Conservation (phyloP, 2,888 invertebrate species). For the Hirtodrosophila trivittata region DNA sequence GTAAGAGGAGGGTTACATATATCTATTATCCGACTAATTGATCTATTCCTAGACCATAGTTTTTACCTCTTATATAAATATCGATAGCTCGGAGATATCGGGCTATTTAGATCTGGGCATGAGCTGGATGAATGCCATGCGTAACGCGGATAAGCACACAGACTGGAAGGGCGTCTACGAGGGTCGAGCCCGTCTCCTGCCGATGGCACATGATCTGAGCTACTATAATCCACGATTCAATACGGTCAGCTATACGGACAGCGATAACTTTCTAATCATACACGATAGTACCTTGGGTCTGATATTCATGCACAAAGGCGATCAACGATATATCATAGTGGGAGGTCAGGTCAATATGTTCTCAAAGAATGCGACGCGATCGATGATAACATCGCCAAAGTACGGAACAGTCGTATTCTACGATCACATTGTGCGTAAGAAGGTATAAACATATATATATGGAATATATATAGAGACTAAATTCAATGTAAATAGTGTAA, state of each 20-base stretch:
- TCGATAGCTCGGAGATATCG: constrained; percentile 90
- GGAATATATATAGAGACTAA: not conserved
- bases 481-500: not conserved
- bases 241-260: constrained; percentile 88
- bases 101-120: constrained; percentile 91
- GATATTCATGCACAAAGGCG: constrained; percentile 91
- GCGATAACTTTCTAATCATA: constrained; percentile 90
- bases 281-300: constrained; percentile 90
- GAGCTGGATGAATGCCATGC: constrained; percentile 71
- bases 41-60: constrained; percentile 90
- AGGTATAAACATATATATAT: constrained; percentile 79
- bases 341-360: constrained; percentile 86
- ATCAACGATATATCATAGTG: constrained; percentile 90
- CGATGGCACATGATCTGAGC: constrained; percentile 88
- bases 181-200: constrained; percentile 87
- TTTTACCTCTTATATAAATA: constrained; percentile 88
- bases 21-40: too few relatives aligned
- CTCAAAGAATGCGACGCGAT: constrained; percentile 88
- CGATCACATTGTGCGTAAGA: constrained; percentile 90
- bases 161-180: constrained; percentile 91
- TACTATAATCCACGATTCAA: constrained; percentile 91
- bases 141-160: constrained; percentile 78
- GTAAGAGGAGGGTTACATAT: constrained; percentile 79
- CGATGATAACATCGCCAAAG: constrained; percentile 86
- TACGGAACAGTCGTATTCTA: constrained; percentile 91